These are phyloP conservation scores for Psittacula echo DNA, from an alignment of 2,797 vertebrate genomes.

Conservation along the genomic window DNA sequence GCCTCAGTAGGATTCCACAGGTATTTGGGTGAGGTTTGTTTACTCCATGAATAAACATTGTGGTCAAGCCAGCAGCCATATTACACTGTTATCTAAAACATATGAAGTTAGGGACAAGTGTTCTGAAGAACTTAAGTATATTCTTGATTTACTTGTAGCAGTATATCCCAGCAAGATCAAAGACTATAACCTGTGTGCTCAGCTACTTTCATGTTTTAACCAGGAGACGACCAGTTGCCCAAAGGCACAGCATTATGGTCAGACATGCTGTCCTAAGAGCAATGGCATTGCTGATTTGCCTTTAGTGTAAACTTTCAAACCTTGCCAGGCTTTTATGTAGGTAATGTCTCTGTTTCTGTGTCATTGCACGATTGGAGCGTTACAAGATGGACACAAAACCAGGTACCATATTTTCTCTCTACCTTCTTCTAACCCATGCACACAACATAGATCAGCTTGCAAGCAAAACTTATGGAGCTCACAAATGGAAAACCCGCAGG, in stretches of 20 bases:
- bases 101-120: not conserved
- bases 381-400: not conserved
- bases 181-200: not conserved
- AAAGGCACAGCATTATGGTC: not conserved
- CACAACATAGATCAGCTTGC: not conserved
- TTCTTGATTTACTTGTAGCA: not conserved
- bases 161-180: not conserved
- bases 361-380: not conserved
- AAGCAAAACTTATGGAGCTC: not conserved
- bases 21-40: not conserved
- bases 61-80: not conserved
- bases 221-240: not conserved
- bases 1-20: not conserved
- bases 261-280: not conserved
- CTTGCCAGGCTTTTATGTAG: not conserved
- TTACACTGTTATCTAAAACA: not conserved
- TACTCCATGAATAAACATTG: not conserved
- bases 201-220: not conserved
- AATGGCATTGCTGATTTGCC: not conserved
- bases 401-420: not conserved
- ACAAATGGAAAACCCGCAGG: slow-evolving; percentile 17
- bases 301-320: not conserved
- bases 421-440: not conserved
- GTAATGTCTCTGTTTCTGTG: not conserved
- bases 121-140: not conserved